Evolutionary conservation across 1,140 invertebrate genomes (phyloP).

Genomic region (Tetragonula clypearis): DNA sequence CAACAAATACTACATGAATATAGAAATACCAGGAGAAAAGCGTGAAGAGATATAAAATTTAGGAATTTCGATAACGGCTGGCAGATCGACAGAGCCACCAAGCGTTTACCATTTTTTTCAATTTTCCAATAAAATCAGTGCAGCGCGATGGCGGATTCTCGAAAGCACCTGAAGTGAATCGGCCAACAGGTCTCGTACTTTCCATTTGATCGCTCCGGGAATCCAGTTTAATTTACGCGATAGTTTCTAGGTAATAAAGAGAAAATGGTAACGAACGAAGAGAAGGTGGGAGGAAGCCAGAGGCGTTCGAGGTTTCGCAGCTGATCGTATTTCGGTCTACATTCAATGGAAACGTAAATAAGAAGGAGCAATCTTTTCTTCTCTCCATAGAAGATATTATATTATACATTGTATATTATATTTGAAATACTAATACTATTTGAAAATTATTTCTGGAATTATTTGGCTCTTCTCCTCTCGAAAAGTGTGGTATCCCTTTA

Average conservation of each 20-base stretch:
- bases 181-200: slow-evolving; percentile 24
- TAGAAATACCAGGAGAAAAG: no score
- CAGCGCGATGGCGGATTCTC: neutral
- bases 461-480: slow-evolving; percentile 27
- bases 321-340: slow-evolving; percentile 15
- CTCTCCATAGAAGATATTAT: neutral
- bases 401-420: no score
- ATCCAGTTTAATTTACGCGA: slow-evolving; percentile 58
- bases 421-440: no score
- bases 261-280: slow-evolving; percentile 22
- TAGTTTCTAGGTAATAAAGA: slow-evolving; percentile 47
- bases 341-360: slow-evolving; percentile 54
- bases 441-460: no score
- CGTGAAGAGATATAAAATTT: no score
- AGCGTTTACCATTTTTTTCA: no score
- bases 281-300: slow-evolving; percentile 12
- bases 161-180: slow-evolving; percentile 17
- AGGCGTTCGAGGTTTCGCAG: slow-evolving; percentile 60
- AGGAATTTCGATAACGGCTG: no score
- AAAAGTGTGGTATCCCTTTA: neutral
- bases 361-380: slow-evolving; percentile 34
- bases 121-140: no score
- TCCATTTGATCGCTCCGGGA: slow-evolving; percentile 57
- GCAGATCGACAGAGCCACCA: neutral
- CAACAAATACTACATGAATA: no score